Evolutionary conservation across 2,113 vertebrate species (phyloP), one percentile per base, ranked within the genome.

Genomic region (Eleginops maclovinus): DNA sequence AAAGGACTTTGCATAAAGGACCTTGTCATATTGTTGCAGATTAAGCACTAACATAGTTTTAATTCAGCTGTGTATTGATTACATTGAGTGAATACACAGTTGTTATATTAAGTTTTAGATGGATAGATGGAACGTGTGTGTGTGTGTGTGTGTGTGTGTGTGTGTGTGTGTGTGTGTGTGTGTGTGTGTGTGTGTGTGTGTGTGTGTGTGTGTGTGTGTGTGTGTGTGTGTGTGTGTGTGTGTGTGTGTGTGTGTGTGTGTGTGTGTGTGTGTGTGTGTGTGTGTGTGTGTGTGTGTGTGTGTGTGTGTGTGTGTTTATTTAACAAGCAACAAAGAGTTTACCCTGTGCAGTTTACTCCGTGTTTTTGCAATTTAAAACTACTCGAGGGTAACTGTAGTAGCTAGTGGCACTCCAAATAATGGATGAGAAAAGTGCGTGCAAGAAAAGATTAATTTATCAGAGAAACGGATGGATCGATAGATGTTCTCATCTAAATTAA

Each of bases 381-480:
- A 62, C 31, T 36, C 50, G 55, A 46, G 9, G 1, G 36, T 21
- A 67, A 43, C 46, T 1, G 3, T 21, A 63, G 24, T 44, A 53
- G 59, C 50, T 41, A 13, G 10, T 68, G 64, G 21, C 50, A 54
- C 55, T 74, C 16, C 44, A 22, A 62, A 53, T 74, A 66, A 85
- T 79, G 28, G 81, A 83, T 69, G 63, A 62, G 66, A 72, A 16
- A n/a, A 15, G 50, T 69, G 44, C 5, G 11, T 47, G 43, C 12
- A 47, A 67, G 79, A 78, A 76, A 58, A 72, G 49, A 79, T 68
- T 22, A 66, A 84, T 84, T 79, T 86, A 82, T 82, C 54, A 47
- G 63, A 60, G 67, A 71, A 71, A 49, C 50, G 26, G 26, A 65
- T 66, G 24, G 64, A 81, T 89, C 63, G 2, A 86, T 88, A 10